These are phyloP conservation scores for Xenotilapia leptura DNA, from an alignment of 2,113 vertebrate species.

Conservation along the genomic window DNA sequence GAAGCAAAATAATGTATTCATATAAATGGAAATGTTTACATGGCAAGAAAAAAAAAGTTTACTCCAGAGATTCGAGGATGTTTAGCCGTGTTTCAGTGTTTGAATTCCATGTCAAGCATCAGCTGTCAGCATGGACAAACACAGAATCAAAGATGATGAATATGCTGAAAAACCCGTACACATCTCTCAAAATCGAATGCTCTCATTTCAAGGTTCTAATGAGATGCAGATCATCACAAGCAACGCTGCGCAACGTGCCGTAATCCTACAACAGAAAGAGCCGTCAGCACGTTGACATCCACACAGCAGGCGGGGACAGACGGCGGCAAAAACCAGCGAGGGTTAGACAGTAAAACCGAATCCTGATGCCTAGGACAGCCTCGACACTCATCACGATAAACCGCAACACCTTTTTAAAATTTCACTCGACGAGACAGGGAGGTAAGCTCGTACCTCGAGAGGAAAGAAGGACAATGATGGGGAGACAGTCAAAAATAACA, in stretches of 20 bases:
- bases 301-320: background rate
- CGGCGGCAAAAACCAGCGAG: background rate
- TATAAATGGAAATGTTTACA: background rate
- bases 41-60: background rate
- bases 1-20: background rate
- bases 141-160: conserved; percentile 21
- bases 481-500: conserved; percentile 13
- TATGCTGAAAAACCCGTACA: conserved; percentile 2
- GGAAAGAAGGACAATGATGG: background rate
- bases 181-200: conserved; percentile 3
- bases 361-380: background rate
- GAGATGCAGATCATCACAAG: conserved; percentile 29
- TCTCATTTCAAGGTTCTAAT: conserved; percentile 6
- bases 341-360: conserved; percentile 5
- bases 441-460: background rate
- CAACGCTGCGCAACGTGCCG: background rate
- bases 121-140: background rate
- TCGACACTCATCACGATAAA: background rate
- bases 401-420: background rate
- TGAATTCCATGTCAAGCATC: background rate
- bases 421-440: background rate
- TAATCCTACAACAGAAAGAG: conserved; percentile 37
- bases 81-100: background rate
- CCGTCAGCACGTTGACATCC: conserved; percentile 24
- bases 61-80: background rate